Evolutionary conservation across 2,888 invertebrate genomes (phyloP).

Genomic region (Pomacea canaliculata): DNA sequence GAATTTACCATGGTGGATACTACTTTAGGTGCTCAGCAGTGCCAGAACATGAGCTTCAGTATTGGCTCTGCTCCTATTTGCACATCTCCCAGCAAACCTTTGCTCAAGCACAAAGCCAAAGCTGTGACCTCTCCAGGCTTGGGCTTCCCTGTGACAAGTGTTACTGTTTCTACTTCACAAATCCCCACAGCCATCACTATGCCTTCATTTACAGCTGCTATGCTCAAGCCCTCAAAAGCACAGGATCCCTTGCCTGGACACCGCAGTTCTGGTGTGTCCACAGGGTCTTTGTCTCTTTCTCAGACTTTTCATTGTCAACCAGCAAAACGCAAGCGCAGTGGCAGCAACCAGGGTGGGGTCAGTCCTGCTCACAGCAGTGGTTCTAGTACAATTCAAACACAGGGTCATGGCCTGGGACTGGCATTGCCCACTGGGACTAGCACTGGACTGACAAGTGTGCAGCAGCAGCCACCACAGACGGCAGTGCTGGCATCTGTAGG

Average conservation of each 20-base stretch:
- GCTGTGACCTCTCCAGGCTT: conserved; percentile 10
- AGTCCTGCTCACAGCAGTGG: conserved; percentile 18
- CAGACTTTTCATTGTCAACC: conserved; percentile 24
- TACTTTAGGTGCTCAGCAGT: conserved; percentile 11
- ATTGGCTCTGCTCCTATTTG: neutral
- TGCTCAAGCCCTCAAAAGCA: conserved; percentile 39
- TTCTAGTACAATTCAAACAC: neutral
- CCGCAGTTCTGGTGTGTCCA: conserved; percentile 16
- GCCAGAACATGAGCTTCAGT: conserved; percentile 19
- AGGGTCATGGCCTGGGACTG: conserved; percentile 6
- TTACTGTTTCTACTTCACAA: conserved; percentile 21
- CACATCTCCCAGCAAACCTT: conserved; percentile 9
- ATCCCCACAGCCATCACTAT: conserved; percentile 4
- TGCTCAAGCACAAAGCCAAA: conserved; percentile 21
- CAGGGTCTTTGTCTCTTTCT: conserved; percentile 10
- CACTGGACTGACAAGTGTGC: neutral
- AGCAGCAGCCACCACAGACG: conserved; percentile 23
- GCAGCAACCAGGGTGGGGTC: conserved; percentile 35
- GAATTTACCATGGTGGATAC: conserved; percentile 58
- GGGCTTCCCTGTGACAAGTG: neutral
- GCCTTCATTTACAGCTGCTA: conserved; percentile 8
- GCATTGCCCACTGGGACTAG: neutral
- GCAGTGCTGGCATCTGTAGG: conserved; percentile 25
- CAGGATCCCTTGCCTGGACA: conserved; percentile 13
- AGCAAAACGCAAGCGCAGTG: conserved; percentile 55